A percentile compares a stretch with the other conserved stretches of the same genome.
Evolutionary conservation across 2,797 vertebrate genomes (phyloP).

Genomic region (Acrossocheilus fasciatus): DNA sequence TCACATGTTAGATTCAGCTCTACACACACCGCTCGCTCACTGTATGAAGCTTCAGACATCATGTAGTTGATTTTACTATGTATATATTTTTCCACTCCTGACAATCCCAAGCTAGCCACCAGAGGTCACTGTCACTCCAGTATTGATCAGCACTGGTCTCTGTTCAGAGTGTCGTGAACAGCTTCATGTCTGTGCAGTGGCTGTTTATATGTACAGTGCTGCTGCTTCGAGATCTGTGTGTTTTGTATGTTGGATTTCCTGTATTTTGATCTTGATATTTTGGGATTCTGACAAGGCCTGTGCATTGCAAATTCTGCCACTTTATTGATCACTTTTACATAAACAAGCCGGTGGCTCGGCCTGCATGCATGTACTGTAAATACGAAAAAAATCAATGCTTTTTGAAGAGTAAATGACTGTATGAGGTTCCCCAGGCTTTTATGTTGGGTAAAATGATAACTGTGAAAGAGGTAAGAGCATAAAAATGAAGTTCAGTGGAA

Average conservation of each 20-base stretch:
- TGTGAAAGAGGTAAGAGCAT: not conserved
- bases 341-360: not conserved
- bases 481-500: not conserved
- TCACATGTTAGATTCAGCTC: not conserved
- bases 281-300: not conserved
- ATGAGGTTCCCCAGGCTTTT: no score
- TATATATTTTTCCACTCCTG: not conserved
- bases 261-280: not conserved
- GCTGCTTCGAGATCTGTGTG: not conserved
- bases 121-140: constrained; percentile 6
- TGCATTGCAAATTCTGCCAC: not conserved
- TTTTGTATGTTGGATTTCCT: not conserved
- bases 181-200: not conserved
- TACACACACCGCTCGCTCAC: not conserved
- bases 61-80: not conserved
- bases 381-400: not conserved
- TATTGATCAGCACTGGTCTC: not conserved
- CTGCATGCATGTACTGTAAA: not conserved
- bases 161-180: not conserved
- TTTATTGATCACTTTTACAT: not conserved
- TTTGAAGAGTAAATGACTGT: not conserved
- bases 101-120: not conserved
- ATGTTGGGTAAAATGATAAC: not conserved
- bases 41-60: not conserved
- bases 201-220: not conserved